These are phyloP conservation scores for Catocala sponsa DNA, from an alignment of 2,888 invertebrate species.

Conservation along the genomic window DNA sequence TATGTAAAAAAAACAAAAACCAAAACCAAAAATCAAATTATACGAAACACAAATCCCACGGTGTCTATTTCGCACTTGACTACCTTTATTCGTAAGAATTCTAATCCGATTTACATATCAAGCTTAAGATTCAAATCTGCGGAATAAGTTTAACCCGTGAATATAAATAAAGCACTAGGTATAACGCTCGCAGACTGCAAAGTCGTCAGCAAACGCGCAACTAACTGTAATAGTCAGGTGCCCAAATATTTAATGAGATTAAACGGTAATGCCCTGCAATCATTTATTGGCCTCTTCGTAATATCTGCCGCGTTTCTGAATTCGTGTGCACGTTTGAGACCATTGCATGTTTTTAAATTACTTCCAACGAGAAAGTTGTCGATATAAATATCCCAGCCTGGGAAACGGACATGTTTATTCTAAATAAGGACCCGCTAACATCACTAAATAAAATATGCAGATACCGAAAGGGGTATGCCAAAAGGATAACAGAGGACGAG, in stretches of 20 bases:
- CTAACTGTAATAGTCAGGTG: slow-evolving; percentile 59
- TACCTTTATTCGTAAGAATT: slow-evolving; percentile 62
- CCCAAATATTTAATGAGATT: slow-evolving; percentile 59
- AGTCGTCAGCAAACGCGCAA: slow-evolving; percentile 54
- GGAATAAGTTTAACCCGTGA: slow-evolving; percentile 70
- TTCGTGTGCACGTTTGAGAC: slow-evolving; percentile 48
- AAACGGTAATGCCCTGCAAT: slow-evolving; percentile 60
- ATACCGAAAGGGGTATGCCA: background rate
- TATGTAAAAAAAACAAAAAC: too few species aligned
- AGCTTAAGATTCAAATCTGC: slow-evolving; percentile 70
- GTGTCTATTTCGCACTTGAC: slow-evolving; percentile 56
- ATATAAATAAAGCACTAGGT: slow-evolving; percentile 71
- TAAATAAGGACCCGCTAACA: slow-evolving; percentile 31
- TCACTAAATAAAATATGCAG: slow-evolving; percentile 16
- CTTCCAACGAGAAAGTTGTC: slow-evolving; percentile 36
- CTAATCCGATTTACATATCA: slow-evolving; percentile 67
- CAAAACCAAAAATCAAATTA: slow-evolving; percentile 31
- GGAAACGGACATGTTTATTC: slow-evolving; percentile 25
- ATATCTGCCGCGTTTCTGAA: slow-evolving; percentile 30
- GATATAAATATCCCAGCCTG: slow-evolving; percentile 43
- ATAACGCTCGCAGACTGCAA: slow-evolving; percentile 67
- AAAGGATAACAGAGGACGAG: slow-evolving; percentile 7
- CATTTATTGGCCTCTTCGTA: slow-evolving; percentile 47
- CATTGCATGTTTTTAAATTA: slow-evolving; percentile 45
- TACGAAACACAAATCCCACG: slow-evolving; percentile 45